phyloP scores from a whole-genome alignment of 2,888 invertebrate species.

The Eristalinus sepulchralis region DNA sequence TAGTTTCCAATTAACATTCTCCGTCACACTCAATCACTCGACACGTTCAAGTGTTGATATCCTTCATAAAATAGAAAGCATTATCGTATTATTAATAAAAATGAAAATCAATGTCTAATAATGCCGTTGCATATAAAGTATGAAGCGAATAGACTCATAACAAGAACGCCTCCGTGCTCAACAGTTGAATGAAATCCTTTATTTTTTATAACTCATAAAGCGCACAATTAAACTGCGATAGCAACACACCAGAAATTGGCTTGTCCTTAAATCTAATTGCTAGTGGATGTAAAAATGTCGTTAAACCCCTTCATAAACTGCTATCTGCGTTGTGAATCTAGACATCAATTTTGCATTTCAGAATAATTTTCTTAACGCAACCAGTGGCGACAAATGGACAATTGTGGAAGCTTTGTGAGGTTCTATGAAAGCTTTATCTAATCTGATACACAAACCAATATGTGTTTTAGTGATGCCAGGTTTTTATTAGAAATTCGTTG shows the following conservation, averaged over 20 bases:
- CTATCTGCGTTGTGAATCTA: slow-evolving; percentile 12
- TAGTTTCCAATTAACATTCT: no score
- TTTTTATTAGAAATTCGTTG: no score
- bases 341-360: not conserved
- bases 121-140: not conserved
- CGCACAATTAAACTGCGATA: slow-evolving; percentile 27
- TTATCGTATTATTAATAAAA: not conserved
- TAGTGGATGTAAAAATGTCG: slow-evolving; percentile 33
- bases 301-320: slow-evolving; percentile 22
- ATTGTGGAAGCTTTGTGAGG: not conserved
- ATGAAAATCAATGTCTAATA: slow-evolving; percentile 11
- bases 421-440: not conserved
- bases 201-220: slow-evolving; percentile 33
- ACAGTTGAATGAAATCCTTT: slow-evolving; percentile 23
- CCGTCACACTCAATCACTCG: not conserved
- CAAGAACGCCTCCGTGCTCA: not conserved
- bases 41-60: not conserved
- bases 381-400: slow-evolving; percentile 9
- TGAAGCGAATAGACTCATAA: not conserved
- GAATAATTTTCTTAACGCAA: not conserved
- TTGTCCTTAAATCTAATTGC: slow-evolving; percentile 37
- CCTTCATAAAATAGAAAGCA: not conserved
- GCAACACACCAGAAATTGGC: slow-evolving; percentile 27
- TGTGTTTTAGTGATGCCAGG: not conserved
- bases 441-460: slow-evolving; percentile 8